Evolutionary conservation across 2,888 invertebrate genomes (phyloP), one percentile per base, ranked within the genome.

Genomic region (Drosophila silvestris): DNA sequence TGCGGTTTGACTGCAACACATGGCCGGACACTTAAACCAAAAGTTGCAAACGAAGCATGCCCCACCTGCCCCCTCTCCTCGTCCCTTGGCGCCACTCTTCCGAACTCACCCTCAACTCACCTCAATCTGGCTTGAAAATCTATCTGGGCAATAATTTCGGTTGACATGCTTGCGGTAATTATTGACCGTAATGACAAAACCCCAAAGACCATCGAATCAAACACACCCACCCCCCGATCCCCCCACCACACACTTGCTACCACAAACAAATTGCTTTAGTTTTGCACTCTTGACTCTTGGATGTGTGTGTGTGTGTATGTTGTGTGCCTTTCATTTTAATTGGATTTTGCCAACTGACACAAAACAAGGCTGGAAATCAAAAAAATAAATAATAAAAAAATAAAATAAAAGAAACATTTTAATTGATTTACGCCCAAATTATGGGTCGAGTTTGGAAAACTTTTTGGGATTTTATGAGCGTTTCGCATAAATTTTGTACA

Each of bases 161-260:
- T 91, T 92, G 92, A 91, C 92, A 92, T 88, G 91, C 89, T 91
- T 92, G 92, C 82, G 89, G 92, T 90, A 91, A 92, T 92, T 91
- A 92, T 91, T 88, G 91, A 87, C 92, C 92, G 87, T 91, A 91
- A 91, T 92, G 86, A 91, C 91, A 91, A 92, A 92, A 84, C 91
- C 84, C 91, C 91, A 70, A 69, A 75, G 83, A 61, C 74, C 86
- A 72, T 72, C 70, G 73, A 67, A 73, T 53, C 63, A 66, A 65
- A 58, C 72, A 28, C 37, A 19, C 22, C 26, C 12, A 6, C 5
- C 19, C 37, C n/a, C 35, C 9, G 9, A 5, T 3, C 16, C 14
- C 1, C 16, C 9, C 26, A 16, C 14, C 22, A 22, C 22, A 14
- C 47, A 22, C 26, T 47, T 16, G 22, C 47, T 16, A 16, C 16